These are phyloP conservation scores for Ammospiza nelsoni DNA, from an alignment of 2,113 vertebrate species.

Conservation along the genomic window DNA sequence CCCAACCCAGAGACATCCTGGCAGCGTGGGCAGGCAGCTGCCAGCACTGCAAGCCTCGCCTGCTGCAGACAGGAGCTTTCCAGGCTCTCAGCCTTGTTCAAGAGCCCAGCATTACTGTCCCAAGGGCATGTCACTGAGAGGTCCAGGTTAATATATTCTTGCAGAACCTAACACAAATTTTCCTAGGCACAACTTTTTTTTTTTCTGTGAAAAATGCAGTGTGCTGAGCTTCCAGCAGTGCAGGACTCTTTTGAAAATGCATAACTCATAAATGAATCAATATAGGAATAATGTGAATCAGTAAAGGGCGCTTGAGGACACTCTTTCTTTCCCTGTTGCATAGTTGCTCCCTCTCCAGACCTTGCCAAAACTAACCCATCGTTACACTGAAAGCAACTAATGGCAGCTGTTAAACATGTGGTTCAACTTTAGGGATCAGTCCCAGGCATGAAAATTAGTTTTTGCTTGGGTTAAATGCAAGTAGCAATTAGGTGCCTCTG, in stretches of 20 bases:
- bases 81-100: neutral
- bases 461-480: neutral
- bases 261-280: neutral
- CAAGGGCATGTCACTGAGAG: neutral
- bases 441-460: neutral
- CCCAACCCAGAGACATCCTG: neutral
- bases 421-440: slow-evolving; percentile 17
- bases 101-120: neutral
- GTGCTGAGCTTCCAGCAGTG: neutral
- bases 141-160: neutral
- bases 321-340: neutral
- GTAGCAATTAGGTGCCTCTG: neutral
- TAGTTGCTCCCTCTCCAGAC: neutral
- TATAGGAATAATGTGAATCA: neutral
- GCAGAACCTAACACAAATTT: neutral
- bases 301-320: neutral
- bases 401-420: neutral
- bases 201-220: neutral
- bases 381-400: neutral
- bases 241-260: neutral
- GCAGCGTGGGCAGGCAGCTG: neutral
- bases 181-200: neutral
- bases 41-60: neutral
- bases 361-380: neutral
- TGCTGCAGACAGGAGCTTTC: neutral